Percentiles rank a stretch among this genome's conserved stretches.
phyloP scores from a whole-genome alignment of 2,888 invertebrate species.

The Acleris sparsana region DNA sequence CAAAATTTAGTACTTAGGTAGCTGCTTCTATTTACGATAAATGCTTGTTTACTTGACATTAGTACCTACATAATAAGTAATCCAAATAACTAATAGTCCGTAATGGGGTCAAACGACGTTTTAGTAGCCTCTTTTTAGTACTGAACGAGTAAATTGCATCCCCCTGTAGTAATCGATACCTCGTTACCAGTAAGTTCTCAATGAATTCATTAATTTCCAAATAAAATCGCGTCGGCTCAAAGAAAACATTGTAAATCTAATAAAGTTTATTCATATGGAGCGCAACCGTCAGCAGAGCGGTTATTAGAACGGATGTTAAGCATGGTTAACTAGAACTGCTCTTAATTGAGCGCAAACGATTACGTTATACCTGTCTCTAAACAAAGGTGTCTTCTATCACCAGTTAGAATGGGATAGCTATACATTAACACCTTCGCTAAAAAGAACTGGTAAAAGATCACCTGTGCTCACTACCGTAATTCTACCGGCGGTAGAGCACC shows the following conservation, averaged over 20 bases:
- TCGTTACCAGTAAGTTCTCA: slow-evolving; percentile 48
- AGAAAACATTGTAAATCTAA: slow-evolving; percentile 39
- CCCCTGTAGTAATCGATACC: slow-evolving; percentile 18
- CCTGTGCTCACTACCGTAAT: slow-evolving; percentile 84
- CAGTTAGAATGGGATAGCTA: slow-evolving; percentile 64
- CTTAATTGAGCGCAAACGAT: slow-evolving; percentile 68
- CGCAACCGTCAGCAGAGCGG: slow-evolving; percentile 56
- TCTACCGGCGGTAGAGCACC: slow-evolving; percentile 79
- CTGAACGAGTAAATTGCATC: background rate
- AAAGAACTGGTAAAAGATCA: slow-evolving; percentile 80
- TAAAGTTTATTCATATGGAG: slow-evolving; percentile 57
- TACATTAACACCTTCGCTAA: slow-evolving; percentile 71
- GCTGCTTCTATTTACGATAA: no score
- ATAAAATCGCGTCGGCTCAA: slow-evolving; percentile 37
- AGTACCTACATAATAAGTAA: no score
- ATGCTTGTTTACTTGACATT: no score
- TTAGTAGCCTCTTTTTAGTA: background rate
- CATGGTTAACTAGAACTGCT: slow-evolving; percentile 69
- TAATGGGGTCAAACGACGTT: no score
- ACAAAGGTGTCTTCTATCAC: slow-evolving; percentile 40
- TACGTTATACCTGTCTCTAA: slow-evolving; percentile 58
- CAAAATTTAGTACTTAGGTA: no score
- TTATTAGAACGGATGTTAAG: slow-evolving; percentile 72
- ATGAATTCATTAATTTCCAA: slow-evolving; percentile 49
- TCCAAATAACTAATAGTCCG: no score